Evolutionary conservation across 2,888 invertebrate genomes (phyloP), one percentile per base, ranked within the genome.

Genomic region (Xestia xanthographa): DNA sequence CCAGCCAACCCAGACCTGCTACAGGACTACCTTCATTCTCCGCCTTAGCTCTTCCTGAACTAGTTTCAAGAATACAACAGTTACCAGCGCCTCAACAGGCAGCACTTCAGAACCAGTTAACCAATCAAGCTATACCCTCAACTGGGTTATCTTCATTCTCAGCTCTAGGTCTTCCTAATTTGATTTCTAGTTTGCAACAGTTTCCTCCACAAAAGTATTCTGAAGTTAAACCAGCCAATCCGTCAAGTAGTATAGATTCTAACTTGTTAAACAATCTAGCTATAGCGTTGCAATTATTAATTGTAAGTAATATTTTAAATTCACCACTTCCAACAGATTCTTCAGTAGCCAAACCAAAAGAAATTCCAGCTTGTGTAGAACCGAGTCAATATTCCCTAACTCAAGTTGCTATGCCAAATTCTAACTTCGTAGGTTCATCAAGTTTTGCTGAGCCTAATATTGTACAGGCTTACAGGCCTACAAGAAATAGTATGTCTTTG

Each of bases 241-340:
- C 84, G 2, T 72, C 83, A 14, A 67, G 73, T 17, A 69, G 62
- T 41, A 77, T 93, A 38, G 95, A 96, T 70, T 82, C 92, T 0
- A 92, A 91, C 41, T 89, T 95, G 0, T 77, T 96, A 0, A 96
- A 95, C 63, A 96, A 95, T 80, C 85, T 96, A 80, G 96, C 95
- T 5, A 92, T 95, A 56, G 95, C 95, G 0, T 85, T 96, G 66
- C 95, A 95, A 56, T 75, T 96, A 12, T 75, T 96, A 2, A 93
- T 95, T 12, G 89, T 96, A 0, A 95, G 92, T 50, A 95, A 95
- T 77, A 91, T 96, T 22, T 79, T 95, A 12, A 94, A 93, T 48
- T 80, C 90, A 14, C 92, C 93, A 5, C 80, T 86, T 29, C 79
- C 87, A 45, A 86, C 41, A 0, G 77, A 78, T 5, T 17, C 56